Percentiles rank a stretch among this genome's conserved stretches.
Evolutionary conservation across 2,113 vertebrate species (phyloP).

Genomic region (Himantopus leucocephalus): DNA sequence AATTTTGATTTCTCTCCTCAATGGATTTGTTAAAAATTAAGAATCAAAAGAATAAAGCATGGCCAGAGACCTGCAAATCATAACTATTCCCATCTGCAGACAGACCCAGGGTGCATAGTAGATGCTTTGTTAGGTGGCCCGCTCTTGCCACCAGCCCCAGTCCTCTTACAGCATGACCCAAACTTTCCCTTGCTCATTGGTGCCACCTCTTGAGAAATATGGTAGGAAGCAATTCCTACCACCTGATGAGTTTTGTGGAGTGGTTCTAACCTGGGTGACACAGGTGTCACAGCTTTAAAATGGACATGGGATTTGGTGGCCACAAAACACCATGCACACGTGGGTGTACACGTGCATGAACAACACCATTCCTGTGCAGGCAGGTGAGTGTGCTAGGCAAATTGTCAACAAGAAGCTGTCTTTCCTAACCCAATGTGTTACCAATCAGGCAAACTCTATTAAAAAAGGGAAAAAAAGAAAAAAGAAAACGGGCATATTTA

Average conservation of each 20-base stretch:
- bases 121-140: neutral
- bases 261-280: neutral
- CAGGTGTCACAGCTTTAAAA: neutral
- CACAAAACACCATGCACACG: fast-evolving
- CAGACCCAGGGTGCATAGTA: neutral
- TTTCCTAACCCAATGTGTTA: slow-evolving; percentile 44
- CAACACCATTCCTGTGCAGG: neutral
- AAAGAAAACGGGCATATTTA: neutral
- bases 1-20: neutral
- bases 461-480: neutral
- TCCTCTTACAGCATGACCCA: neutral
- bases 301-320: neutral
- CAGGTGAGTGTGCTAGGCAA: neutral
- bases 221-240: neutral
- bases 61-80: neutral
- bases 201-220: neutral
- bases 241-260: neutral
- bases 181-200: neutral
- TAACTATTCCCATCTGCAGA: neutral
- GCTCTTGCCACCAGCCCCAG: neutral
- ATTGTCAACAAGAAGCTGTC: slow-evolving; percentile 21
- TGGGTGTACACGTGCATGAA: neutral
- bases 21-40: neutral
- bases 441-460: slow-evolving; percentile 25
- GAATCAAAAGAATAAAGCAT: slow-evolving; percentile 1